Evolutionary conservation across 2,113 vertebrate species (phyloP).

Genomic region (Thunnus thynnus): DNA sequence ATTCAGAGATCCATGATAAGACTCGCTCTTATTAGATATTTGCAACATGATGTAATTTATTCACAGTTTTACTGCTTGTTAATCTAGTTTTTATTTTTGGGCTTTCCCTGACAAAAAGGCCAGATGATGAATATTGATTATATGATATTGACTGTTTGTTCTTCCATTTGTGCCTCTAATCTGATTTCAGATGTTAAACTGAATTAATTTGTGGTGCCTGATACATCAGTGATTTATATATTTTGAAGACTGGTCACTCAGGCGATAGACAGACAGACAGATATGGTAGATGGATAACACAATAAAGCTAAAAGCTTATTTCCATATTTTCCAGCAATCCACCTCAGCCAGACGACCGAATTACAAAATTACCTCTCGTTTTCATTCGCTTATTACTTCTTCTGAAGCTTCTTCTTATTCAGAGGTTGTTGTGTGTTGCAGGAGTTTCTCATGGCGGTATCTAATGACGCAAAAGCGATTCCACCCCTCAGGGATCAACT

Average conservation of each 20-base stretch:
- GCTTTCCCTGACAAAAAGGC: not conserved
- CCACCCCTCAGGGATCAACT: constrained; percentile 92
- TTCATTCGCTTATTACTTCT: not conserved
- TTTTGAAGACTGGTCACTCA: no score
- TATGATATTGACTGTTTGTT: not conserved
- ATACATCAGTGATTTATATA: no score
- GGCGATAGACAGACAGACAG: no score
- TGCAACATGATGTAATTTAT: not conserved
- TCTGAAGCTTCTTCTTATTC: not conserved
- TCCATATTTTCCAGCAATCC: not conserved
- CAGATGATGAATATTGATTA: not conserved
- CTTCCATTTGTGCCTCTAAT: not conserved
- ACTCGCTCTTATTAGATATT: not conserved
- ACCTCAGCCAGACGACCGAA: not conserved
- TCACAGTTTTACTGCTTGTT: no score
- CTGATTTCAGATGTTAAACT: not conserved
- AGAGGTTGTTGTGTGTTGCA: constrained; percentile 66
- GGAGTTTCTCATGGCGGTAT: constrained; percentile 94
- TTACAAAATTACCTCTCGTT: not conserved
- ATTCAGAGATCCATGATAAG: no score
- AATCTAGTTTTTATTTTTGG: no score
- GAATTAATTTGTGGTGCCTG: not conserved
- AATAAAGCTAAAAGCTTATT: no score
- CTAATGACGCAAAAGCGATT: constrained; percentile 91
- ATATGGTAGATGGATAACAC: no score